Base-by-base conservation (phyloP, 2,888 invertebrate genomes). In the Argyresthia goedartella region DNA sequence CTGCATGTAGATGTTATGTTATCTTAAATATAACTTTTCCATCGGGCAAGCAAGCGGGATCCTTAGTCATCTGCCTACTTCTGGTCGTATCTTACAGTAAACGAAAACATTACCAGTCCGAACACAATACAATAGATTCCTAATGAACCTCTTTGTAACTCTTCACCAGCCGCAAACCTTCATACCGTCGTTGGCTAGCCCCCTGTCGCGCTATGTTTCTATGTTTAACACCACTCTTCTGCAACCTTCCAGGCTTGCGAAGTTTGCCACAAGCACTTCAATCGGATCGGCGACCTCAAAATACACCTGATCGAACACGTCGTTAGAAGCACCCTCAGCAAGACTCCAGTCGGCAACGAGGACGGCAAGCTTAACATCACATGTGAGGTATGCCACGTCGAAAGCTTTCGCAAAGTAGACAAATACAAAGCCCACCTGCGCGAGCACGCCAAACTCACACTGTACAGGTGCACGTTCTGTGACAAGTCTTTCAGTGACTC, bases 401-500 rank as follows among this genome's bases (percentile, higher is more conserved):
- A 69, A 42, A 63, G 65, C n/a, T 87, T 86, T 67, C 60, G 61
- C 8, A 75, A 69, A 55, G 62, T 86, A 0, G 86, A 87, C 60
- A 76, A 71, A 54, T 87, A 85, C 61, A 87, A 87, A 52, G 81
- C 78, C 0, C 87, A 87, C 54, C 60, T 87, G 0, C 70, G 87
- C 36, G 80, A 82, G 52, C 87, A 87, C 64, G 86, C 86, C 4
- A 81, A 82, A 55, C 67, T 87, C 0, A 87, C 87, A 0, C 56
- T 82, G 0, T 87, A 87, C 69, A 76, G 82, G 53, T 87, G 87
- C 60, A 78, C 75, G 0, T 74, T 81, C 55, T 87, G 87, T 63
- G 76, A 86, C 52, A 86, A 87, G 56, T 77, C 81, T 8, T 87
- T 87, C 57, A 82, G 81, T 54, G 87, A 87, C 53, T 87, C 87